Percentiles rank a stretch among this genome's conserved stretches.
Conservation (phyloP, 2,113 vertebrate genomes). For the Trinectes maculatus region DNA sequence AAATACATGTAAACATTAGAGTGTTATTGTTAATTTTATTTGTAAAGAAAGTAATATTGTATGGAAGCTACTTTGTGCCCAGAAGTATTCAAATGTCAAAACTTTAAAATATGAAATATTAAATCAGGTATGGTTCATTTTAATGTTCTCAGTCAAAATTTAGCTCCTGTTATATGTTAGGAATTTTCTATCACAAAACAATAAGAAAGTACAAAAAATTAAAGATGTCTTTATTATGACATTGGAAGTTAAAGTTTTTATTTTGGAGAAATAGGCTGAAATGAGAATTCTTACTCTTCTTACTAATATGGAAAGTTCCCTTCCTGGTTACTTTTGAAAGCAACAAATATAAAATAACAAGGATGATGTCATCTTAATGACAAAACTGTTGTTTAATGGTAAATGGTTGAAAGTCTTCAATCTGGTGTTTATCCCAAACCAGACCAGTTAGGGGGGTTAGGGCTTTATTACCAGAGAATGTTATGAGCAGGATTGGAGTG, state of each 20-base stretch:
- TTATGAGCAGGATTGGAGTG: not conserved
- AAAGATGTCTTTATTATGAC: not conserved
- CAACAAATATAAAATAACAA: not conserved
- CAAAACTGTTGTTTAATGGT: not conserved
- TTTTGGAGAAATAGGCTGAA: conserved; percentile 1
- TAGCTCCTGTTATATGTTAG: too few relatives aligned
- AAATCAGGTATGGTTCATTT: too few relatives aligned
- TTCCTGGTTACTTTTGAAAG: conserved; percentile 1
- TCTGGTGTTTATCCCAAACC: not conserved
- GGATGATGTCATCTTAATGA: not conserved
- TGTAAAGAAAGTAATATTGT: too few relatives aligned
- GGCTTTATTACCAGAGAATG: not conserved
- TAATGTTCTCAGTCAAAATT: conserved; percentile 1
- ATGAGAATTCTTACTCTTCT: not conserved
- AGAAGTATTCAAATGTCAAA: too few relatives aligned
- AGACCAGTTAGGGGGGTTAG: not conserved
- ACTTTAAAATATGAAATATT: too few relatives aligned
- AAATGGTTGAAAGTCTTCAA: not conserved
- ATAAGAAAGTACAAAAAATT: too few relatives aligned
- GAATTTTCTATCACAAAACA: too few relatives aligned
- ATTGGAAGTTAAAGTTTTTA: not conserved
- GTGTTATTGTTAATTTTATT: too few relatives aligned
- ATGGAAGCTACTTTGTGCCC: too few relatives aligned
- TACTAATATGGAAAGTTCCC: not conserved
- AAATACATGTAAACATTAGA: too few relatives aligned